Conservation (phyloP, 2,888 invertebrate genomes). For the Euproctis similis region DNA sequence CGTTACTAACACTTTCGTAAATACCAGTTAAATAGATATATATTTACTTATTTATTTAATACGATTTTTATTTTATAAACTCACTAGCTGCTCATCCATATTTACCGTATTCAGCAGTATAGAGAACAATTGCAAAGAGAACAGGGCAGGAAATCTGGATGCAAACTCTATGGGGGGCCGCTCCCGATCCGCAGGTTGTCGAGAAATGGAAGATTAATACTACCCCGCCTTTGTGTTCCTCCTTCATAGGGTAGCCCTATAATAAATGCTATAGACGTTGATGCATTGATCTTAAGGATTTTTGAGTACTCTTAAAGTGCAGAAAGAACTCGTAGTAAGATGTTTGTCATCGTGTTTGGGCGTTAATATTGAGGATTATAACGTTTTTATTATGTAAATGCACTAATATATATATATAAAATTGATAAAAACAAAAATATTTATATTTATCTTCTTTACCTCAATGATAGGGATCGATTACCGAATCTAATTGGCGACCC, state of each 20-base stretch:
- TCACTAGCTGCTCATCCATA: conserved; percentile 1
- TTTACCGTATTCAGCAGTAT: conserved; percentile 22
- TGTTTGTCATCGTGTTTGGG: conserved; percentile 8
- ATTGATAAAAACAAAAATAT: no score
- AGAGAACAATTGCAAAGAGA: conserved; percentile 36
- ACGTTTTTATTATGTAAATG: background rate
- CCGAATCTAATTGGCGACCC: no score
- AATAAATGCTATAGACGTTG: conserved; percentile 37
- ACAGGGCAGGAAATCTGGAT: conserved; percentile 52
- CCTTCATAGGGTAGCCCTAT: conserved; percentile 14
- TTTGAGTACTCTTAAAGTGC: conserved; percentile 13
- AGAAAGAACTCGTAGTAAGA: conserved; percentile 2
- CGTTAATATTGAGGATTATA: conserved; percentile 2
- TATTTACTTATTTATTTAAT: no score
- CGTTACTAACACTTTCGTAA: no score
- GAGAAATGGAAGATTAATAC: conserved; percentile 69
- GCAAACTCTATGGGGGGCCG: conserved; percentile 60
- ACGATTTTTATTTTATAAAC: background rate
- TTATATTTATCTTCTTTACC: no score
- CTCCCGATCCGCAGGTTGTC: conserved; percentile 38
- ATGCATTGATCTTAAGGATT: conserved; percentile 50
- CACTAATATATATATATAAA: no score
- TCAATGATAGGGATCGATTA: no score
- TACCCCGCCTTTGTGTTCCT: conserved; percentile 52
- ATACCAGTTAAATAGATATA: background rate